phyloP scores from a whole-genome alignment of 2,888 invertebrate genomes.

The Lasioglossum zephyrum region DNA sequence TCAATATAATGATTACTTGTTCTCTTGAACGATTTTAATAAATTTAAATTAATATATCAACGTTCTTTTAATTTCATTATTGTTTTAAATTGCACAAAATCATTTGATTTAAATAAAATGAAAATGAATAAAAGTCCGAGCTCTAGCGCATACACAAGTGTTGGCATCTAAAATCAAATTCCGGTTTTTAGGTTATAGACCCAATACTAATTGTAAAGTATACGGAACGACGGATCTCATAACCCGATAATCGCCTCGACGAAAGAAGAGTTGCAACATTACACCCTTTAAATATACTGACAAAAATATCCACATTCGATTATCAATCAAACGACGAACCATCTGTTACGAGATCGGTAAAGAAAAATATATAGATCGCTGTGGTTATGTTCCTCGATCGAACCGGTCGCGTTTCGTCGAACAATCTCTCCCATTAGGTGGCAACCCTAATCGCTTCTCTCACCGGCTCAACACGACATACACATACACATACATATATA shows the following conservation, averaged over 20 bases:
- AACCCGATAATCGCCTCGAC: not conserved
- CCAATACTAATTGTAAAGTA: not conserved
- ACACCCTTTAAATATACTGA: not conserved
- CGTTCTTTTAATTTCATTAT: no score
- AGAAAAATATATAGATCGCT: not conserved
- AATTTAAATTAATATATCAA: no score
- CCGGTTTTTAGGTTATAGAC: no score
- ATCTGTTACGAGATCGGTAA: not conserved
- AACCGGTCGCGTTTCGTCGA: not conserved
- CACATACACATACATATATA: not conserved
- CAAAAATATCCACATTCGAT: not conserved
- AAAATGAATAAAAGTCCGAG: no score
- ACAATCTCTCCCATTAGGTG: not conserved
- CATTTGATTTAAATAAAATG: no score
- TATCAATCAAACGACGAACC: not conserved
- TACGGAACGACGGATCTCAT: not conserved
- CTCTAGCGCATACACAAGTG: no score
- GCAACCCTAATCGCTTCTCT: constrained; percentile 14
- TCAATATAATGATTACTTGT: no score
- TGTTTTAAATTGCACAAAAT: no score
- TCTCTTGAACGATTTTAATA: no score
- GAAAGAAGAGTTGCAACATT: not conserved
- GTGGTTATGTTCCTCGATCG: not conserved
- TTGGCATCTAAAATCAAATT: no score
- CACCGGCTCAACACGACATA: constrained; percentile 1